Evolutionary conservation across 2,888 invertebrate species (phyloP), one percentile per base, ranked within the genome.

Genomic region (Anthoptus insignis): DNA sequence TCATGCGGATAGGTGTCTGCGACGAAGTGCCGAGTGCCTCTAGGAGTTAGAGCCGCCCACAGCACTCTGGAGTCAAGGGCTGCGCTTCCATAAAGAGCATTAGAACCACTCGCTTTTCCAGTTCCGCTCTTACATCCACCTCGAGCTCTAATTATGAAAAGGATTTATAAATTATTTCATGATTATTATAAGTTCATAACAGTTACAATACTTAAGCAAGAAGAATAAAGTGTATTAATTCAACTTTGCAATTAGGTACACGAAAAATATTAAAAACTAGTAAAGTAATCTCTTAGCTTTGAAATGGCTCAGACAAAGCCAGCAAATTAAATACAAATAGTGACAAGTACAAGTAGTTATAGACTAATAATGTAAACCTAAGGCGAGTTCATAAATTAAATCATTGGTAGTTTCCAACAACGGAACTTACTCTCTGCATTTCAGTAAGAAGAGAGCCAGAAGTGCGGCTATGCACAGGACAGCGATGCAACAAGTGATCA

Each of bases 21-120:
- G 63, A 96, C 95, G 81, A 96, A 97, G 84, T 97, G 97, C 21
- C 97, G 94, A 0, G 97, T 97, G 13, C 97, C 97, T 19, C 97
- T 94, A 0, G 97, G 97, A 0, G 97, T 97, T 9, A 98, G 87
- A 0, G 97, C 97, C 0, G 98, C 97, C 98, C 98, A 98, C 50
- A 97, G 93, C 2, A 96, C 95, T 7, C 96, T 93, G 3, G 95
- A 96, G 79, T 96, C 96, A 13, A 95, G 93, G 19, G 95, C 94
- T 14, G 94, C 88, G 54, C 90, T 88, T 1, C 91, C 92, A 69
- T 92, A 92, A 0, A 92, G 73, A 0, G 90, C 87, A 73, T 88
- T 86, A 76, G 94, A 82, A 77, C 91, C 89, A 82, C 92, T 87
- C 81, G 90, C 82, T 66, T 92, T 92, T 72, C 95, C 93, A 72